Conservation (phyloP, 2,888 invertebrate species). For the Xylocampa areola region DNA sequence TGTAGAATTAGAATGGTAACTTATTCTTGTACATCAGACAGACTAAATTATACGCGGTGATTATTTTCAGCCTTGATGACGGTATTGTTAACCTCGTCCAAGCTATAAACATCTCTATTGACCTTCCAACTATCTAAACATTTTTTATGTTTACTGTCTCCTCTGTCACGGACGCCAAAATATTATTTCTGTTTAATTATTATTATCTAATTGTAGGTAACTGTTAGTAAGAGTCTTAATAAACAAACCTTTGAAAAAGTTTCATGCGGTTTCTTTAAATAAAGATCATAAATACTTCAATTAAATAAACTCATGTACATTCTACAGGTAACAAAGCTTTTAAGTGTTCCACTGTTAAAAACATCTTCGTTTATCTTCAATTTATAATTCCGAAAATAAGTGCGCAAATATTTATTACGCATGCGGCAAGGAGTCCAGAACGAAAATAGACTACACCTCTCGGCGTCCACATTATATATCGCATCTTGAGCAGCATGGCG, state of each 20-base stretch:
- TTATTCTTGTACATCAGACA: constrained; percentile 71
- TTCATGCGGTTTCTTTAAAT: background rate
- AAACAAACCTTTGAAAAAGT: background rate
- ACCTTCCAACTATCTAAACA: constrained; percentile 71
- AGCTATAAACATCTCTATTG: constrained; percentile 75
- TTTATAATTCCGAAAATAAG: constrained; percentile 75
- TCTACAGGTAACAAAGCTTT: constrained; percentile 7
- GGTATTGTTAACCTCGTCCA: constrained; percentile 85
- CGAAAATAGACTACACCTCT: constrained; percentile 80
- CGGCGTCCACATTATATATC: constrained; percentile 77
- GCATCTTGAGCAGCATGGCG: constrained; percentile 72
- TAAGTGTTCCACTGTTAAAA: constrained; percentile 19
- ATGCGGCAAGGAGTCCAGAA: constrained; percentile 74
- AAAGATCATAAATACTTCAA: constrained; percentile 1
- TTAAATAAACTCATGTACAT: background rate
- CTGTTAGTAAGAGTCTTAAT: too few species aligned
- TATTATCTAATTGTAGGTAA: constrained; percentile 3
- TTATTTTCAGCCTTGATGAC: constrained; percentile 86
- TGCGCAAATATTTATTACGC: constrained; percentile 79
- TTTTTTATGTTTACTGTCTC: constrained; percentile 65
- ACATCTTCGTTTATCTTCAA: constrained; percentile 58
- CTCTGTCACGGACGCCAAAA: constrained; percentile 36
- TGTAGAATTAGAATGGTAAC: constrained; percentile 65
- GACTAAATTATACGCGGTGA: constrained; percentile 74
- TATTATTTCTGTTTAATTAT: constrained; percentile 24